Evolutionary conservation across 2,113 vertebrate species (phyloP).

Genomic region (Apaloderma vittatum): DNA sequence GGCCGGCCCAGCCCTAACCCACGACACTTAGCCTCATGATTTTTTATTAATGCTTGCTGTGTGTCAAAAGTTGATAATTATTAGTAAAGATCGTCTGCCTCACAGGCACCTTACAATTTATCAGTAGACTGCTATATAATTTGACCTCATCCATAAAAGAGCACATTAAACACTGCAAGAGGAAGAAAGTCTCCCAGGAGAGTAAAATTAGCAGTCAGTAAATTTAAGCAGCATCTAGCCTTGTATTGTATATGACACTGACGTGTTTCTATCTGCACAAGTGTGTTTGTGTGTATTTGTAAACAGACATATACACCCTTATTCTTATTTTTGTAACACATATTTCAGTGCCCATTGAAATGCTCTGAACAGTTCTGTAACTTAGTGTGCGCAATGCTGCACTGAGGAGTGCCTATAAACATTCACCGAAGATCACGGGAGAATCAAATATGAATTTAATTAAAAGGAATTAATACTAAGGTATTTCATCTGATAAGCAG

Average conservation of each 20-base stretch:
- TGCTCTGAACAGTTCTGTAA: background rate
- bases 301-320: background rate
- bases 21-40: background rate
- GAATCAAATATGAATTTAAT: slow-evolving; percentile 64
- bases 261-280: background rate
- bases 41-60: slow-evolving; percentile 39
- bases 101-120: slow-evolving; percentile 24
- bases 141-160: slow-evolving; percentile 17
- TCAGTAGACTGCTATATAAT: slow-evolving; percentile 8
- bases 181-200: slow-evolving; percentile 15
- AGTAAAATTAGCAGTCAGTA: slow-evolving; percentile 29
- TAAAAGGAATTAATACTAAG: slow-evolving; percentile 63
- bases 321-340: background rate
- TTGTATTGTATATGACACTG: background rate
- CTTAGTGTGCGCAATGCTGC: background rate
- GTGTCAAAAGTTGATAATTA: slow-evolving; percentile 28
- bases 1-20: no score
- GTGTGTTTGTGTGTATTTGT: background rate
- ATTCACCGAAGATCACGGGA: background rate
- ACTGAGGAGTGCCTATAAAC: slow-evolving; percentile 3
- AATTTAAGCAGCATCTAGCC: background rate
- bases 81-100: slow-evolving; percentile 1
- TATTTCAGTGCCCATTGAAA: background rate
- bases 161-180: background rate
- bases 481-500: slow-evolving; percentile 68